These are phyloP conservation scores for Trichechus manatus DNA, from an alignment of 2,113 vertebrate genomes.

Conservation along the genomic window DNA sequence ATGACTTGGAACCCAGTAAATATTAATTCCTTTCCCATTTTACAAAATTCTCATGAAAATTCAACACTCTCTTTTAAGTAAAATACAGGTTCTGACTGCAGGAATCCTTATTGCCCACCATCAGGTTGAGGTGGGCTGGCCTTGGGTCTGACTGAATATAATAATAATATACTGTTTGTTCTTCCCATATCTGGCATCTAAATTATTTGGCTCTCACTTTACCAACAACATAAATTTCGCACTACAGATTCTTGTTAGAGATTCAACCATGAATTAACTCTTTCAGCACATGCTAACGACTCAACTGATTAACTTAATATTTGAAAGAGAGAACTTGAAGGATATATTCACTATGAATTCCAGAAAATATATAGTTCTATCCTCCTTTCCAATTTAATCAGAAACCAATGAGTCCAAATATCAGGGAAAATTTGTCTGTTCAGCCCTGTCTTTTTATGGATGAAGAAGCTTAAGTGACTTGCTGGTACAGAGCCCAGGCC, in stretches of 20 bases:
- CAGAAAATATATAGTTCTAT: background rate
- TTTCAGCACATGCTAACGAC: background rate
- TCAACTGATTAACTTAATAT: background rate
- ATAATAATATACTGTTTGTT: background rate
- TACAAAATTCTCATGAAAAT: background rate
- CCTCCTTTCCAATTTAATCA: conserved; percentile 2
- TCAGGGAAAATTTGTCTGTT: background rate
- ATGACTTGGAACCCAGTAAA: background rate
- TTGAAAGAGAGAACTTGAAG: background rate
- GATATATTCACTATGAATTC: background rate
- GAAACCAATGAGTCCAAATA: conserved; percentile 9
- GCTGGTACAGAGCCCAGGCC: background rate
- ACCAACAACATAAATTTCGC: background rate
- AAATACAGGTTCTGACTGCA: background rate
- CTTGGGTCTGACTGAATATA: background rate
- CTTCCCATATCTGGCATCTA: background rate
- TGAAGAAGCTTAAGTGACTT: background rate
- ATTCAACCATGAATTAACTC: background rate
- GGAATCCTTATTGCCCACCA: background rate
- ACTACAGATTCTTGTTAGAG: background rate
- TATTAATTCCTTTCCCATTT: background rate
- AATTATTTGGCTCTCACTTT: background rate
- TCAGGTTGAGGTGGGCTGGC: background rate
- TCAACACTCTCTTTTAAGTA: background rate
- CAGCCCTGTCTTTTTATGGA: background rate